A percentile compares a stretch with the other conserved stretches of the same genome.
Evolutionary conservation across 2,888 invertebrate species (phyloP).

Genomic region (Oxytorus armatus): DNA sequence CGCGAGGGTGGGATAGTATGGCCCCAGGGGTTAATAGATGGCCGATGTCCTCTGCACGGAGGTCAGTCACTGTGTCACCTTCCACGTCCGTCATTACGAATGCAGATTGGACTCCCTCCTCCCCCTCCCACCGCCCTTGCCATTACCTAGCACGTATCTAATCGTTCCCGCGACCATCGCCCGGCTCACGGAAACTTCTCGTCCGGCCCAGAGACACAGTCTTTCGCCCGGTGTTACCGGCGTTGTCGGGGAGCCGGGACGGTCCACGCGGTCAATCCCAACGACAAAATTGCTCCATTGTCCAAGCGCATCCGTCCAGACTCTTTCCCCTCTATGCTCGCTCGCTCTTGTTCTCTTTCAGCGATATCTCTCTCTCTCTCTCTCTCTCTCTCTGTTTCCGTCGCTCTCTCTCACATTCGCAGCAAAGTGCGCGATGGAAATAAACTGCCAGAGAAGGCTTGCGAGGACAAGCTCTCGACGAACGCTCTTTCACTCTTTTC

Average conservation of each 20-base stretch:
- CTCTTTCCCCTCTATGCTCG: constrained; percentile 11
- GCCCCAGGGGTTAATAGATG: constrained; percentile 81
- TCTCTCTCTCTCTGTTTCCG: not conserved
- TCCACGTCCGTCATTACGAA: constrained; percentile 81
- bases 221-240: not conserved
- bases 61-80: constrained; percentile 81
- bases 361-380: constrained; percentile 2
- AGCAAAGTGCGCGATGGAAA: constrained; percentile 60
- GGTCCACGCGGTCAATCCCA: constrained; percentile 56
- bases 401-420: too few relatives aligned
- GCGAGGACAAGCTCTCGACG: constrained; percentile 45
- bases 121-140: too few relatives aligned
- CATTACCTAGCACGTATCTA: constrained; percentile 77
- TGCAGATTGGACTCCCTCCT: constrained; percentile 81
- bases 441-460: constrained; percentile 53
- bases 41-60: constrained; percentile 77
- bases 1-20: constrained; percentile 66
- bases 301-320: constrained; percentile 65
- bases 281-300: constrained; percentile 74
- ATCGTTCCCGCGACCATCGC: constrained; percentile 72
- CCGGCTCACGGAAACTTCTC: constrained; percentile 74
- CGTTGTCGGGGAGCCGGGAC: not conserved
- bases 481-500: constrained; percentile 48
- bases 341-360: constrained; percentile 4
- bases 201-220: constrained; percentile 36